Evolutionary conservation across 2,113 vertebrate species (phyloP), one percentile per base, ranked within the genome.

Genomic region (Phocoena phocoena): DNA sequence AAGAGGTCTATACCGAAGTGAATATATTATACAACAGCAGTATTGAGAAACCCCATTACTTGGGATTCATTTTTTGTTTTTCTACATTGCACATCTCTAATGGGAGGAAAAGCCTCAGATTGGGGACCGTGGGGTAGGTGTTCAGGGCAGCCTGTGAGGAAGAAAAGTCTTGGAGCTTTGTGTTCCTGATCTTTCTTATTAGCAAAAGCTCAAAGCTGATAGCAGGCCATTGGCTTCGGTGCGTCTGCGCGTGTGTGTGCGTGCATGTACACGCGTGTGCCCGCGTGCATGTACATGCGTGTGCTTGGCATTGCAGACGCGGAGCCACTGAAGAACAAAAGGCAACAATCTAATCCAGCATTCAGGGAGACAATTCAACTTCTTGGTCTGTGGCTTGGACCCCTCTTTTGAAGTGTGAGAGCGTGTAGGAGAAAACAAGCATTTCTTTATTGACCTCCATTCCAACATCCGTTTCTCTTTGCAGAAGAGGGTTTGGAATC

Each of bases 391-490:
- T 4, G 60, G 36, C 73, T n/a, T 80, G 73, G 71, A n/a, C 33
- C 15, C 23, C 28, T 33, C 53, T 82, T 88, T 55, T 53, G 58
- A 91, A 91, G 58, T 36, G 47, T 55, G 70, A 26, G 83, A 28
- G 67, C 25, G 13, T 62, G 33, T 33, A 18, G 33, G 50, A 41
- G 88, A 60, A 58, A 44, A 95, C 74, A 98, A 84, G 3, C 31
- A n/a, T 88, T 96, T 53, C 88, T 86, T 85, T 90, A 60, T 68
- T 91, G 71, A 76, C 47, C 44, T 94, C 33, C 0, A 50, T 80
- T 38, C 93, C 83, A 88, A 70, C 53, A 84, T 81, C 96, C 63
- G 77, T 95, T 92, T 90, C n/a, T 97, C 90, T 96, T 80, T 95
- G 83, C 55, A 15, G 62, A 85, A 92, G 92, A 55, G 55, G 88